Percentiles rank a stretch among this genome's conserved stretches.
These are phyloP conservation scores for Phlogophora meticulosa DNA, from an alignment of 2,888 invertebrate species.

Conservation along the genomic window DNA sequence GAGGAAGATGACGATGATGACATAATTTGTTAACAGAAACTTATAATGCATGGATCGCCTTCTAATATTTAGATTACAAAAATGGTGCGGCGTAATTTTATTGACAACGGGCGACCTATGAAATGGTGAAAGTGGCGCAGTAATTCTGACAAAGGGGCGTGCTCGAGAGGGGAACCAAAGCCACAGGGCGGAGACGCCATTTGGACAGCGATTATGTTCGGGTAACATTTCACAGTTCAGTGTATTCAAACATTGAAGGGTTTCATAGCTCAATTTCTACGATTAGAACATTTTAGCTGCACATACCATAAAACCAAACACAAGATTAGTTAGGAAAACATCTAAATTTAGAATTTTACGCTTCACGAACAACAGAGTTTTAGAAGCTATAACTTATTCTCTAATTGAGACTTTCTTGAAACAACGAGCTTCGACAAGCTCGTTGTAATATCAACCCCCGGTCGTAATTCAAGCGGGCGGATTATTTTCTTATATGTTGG, in stretches of 20 bases:
- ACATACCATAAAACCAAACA: constrained; percentile 28
- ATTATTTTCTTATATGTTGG: constrained; percentile 87
- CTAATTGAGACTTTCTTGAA: constrained; percentile 72
- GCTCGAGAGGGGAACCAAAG: constrained; percentile 65
- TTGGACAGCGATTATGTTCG: constrained; percentile 61
- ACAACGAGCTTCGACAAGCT: constrained; percentile 70
- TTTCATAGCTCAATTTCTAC: constrained; percentile 21
- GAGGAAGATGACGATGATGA: no score
- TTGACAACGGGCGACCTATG: background rate
- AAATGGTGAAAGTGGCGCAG: constrained; percentile 63
- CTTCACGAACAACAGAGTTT: constrained; percentile 63
- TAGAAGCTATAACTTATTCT: constrained; percentile 72
- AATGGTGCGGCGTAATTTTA: constrained; percentile 6
- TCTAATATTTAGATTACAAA: constrained; percentile 3
- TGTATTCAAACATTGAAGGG: constrained; percentile 6
- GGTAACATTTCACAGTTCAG: constrained; percentile 18
- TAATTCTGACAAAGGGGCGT: constrained; percentile 77
- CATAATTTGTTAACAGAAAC: background rate
- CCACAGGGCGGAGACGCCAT: constrained; percentile 75
- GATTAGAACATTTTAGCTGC: constrained; percentile 18
- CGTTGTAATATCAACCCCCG: constrained; percentile 73
- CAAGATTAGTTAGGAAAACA: constrained; percentile 42
- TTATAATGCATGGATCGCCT: background rate
- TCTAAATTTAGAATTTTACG: constrained; percentile 54
- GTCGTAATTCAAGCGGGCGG: constrained; percentile 83